These are phyloP conservation scores for Griposia aprilina DNA, from an alignment of 2,888 invertebrate species.

Conservation along the genomic window DNA sequence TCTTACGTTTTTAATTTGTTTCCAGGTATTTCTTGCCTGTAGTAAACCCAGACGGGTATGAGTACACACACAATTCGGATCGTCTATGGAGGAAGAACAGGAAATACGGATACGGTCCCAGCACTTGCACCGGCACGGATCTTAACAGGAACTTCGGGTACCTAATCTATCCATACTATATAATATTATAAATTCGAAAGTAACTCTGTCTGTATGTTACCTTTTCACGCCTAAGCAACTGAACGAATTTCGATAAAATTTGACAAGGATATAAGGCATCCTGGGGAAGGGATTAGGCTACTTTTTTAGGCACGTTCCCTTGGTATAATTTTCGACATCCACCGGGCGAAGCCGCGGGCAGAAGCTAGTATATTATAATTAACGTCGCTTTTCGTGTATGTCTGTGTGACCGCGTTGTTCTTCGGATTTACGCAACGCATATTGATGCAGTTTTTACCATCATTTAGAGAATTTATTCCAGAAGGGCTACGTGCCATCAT, in stretches of 20 bases:
- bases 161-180: slow-evolving; percentile 26
- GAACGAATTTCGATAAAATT: too few relatives aligned
- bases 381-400: neutral
- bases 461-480: neutral
- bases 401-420: neutral
- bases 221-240: too few relatives aligned
- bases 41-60: slow-evolving; percentile 97
- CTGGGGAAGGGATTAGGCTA: too few relatives aligned
- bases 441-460: neutral
- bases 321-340: too few relatives aligned
- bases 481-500: neutral
- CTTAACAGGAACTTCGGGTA: slow-evolving; percentile 96
- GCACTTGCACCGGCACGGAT: slow-evolving; percentile 93
- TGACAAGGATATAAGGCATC: too few relatives aligned
- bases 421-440: neutral
- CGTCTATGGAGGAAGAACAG: slow-evolving; percentile 96
- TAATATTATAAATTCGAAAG: neutral
- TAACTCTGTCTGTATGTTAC: too few relatives aligned
- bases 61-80: slow-evolving; percentile 94
- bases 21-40: slow-evolving; percentile 93
- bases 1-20: neutral
- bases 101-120: slow-evolving; percentile 86
- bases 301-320: too few relatives aligned
- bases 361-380: too few relatives aligned
- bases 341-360: too few relatives aligned